Percentiles rank a stretch among this genome's conserved stretches.
Evolutionary conservation across 1,140 invertebrate genomes (phyloP).

Genomic region (Leptopilina boulardi): DNA sequence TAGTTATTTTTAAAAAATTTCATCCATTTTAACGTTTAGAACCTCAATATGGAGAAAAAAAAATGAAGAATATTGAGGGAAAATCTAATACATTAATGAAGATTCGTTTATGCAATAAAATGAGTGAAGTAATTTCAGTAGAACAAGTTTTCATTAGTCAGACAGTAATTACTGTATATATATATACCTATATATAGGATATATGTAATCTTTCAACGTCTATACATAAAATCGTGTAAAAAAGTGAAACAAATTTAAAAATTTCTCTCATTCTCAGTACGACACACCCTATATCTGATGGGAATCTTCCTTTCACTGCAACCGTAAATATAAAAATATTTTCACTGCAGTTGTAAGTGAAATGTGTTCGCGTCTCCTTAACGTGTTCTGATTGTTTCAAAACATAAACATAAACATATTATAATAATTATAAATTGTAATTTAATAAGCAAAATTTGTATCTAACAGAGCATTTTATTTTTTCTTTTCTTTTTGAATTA

Average conservation of each 20-base stretch:
- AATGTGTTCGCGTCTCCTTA: background rate
- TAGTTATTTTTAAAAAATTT: no score
- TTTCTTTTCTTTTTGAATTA: no score
- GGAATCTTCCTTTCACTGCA: constrained; percentile 27
- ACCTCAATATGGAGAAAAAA: no score
- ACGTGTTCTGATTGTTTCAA: background rate
- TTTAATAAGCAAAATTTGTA: no score
- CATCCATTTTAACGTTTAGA: no score
- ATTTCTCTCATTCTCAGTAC: background rate
- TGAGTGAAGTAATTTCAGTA: constrained; percentile 18
- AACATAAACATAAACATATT: no score
- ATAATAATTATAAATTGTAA: no score
- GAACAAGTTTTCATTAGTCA: constrained; percentile 17
- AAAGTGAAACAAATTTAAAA: background rate
- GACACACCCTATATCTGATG: constrained; percentile 21
- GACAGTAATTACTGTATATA: constrained; percentile 1
- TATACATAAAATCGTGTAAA: background rate
- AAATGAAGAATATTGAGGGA: background rate
- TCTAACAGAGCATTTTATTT: no score
- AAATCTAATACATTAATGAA: background rate
- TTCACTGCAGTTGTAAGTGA: constrained; percentile 1
- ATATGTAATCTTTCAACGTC: background rate
- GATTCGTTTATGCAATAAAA: no score
- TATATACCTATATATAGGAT: no score
- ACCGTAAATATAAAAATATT: constrained; percentile 26